Base-by-base conservation (phyloP, 2,797 vertebrate species). In the Telmatherina bonti region DNA sequence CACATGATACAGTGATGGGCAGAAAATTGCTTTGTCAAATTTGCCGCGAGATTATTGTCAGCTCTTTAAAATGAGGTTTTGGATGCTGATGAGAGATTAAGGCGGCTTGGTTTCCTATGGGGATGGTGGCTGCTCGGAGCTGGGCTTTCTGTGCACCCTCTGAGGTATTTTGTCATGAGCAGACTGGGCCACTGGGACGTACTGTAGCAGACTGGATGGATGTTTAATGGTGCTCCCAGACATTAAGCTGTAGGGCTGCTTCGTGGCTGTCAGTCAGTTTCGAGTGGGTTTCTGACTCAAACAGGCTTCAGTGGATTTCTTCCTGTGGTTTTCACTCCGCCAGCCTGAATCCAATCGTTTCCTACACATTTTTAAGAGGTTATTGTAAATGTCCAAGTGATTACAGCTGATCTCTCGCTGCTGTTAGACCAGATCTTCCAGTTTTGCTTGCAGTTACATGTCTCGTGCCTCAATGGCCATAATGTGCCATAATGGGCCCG, bases 1-100 rank as follows among this genome's bases (percentile, higher is more conserved):
- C 57, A 72, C 26, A 59, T 45, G 65, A 62, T 36, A 26, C 52
- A 57, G 31, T 64, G 75, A 63, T 62, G 45, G n/a, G 54, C 24
- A 35, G 27, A 30, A 63, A 38, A 33, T 33, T 36, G 11, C 22
- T 51, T 29, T 59, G 33, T 76, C 41, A 71, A 55, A 60, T 78
- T 45, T 59, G 30, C 55, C 60, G 68, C 38, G 62, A 62, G 74
- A 62, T 82, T 47, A 62, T 73, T 60, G 31, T n/a, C 72, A 68
- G 58, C 69, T 76, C 24, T 20, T 62, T 31, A 33, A 83, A 86
- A 83, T 82, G 2, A 81, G 67, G 15, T 70, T 82, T 75, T 71
- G 69, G 51, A 79, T 83, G 79, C 70, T 85, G 78, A 74, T 85
- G 76, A 76, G 81, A 83, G 84, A 87, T 89, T 88, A 80, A 60